Base-by-base conservation (phyloP, 2,888 invertebrate genomes). In the Pristionchus entomophagus region DNA sequence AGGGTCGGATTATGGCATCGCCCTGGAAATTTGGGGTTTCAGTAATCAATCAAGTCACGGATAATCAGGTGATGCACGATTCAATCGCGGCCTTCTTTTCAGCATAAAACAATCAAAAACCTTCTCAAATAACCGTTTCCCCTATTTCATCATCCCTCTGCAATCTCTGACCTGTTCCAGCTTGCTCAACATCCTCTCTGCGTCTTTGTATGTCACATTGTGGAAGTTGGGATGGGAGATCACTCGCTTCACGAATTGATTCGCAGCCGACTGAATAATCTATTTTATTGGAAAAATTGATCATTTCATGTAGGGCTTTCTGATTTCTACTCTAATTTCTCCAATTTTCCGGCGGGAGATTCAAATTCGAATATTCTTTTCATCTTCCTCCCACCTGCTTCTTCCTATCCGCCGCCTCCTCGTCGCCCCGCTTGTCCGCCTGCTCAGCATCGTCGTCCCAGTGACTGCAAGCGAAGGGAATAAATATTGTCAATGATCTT, bases 161-260 rank as follows among this genome's bases (percentile, higher is more conserved):
- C 22, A 56, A 2, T 56, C 45, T 22, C 85, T 45, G 81, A 91
- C 91, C 88, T 97, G 98, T 89, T 97, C 98, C 96, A 98, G 96
- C 85, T 95, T 95, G 80, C 96, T 96, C 96, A 99, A 96, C 86
- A 97, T 95, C 92, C 96, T 97, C 93, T 97, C 97, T 0, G 97
- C 97, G 93, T 98, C 97, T 0, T 96, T 96, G 94, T 96, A 98
- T 4, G 97, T 97, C 91, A 99, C 97, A 94, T 99, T 99, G 91
- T 97, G 97, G 95, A 99, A 99, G 17, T 97, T 96, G 0, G 98
- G 97, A 94, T 99, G 99, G 10, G 98, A 97, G 87, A 99, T 99
- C 0, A 99, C 98, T 26, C 99, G 95, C 94, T 98, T 98, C 45
- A 97, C 96, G 93, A 97, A 98, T 96, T 94, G 88, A 29, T 82